Evolutionary conservation across 2,797 vertebrate species (phyloP).

Genomic region (Coregonus ussuriensis): DNA sequence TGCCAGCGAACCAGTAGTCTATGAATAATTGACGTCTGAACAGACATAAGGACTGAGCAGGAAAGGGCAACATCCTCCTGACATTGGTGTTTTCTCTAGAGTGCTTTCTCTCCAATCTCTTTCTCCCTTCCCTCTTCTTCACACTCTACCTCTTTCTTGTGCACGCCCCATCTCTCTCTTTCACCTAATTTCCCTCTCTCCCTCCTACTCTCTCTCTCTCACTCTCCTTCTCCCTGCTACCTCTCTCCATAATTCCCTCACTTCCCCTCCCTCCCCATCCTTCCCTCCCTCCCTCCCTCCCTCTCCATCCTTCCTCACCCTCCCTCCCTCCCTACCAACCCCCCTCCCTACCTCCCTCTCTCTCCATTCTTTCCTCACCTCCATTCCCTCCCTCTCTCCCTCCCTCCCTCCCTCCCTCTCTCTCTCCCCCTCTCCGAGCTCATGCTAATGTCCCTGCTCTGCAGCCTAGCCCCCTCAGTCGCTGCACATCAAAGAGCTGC

Average conservation of each 20-base stretch:
- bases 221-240: too few species aligned
- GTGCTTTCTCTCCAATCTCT: background rate
- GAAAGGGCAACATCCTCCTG: constrained; percentile 17
- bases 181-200: too few species aligned
- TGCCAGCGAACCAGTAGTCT: constrained; percentile 18
- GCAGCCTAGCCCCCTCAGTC: constrained; percentile 47
- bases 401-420: constrained; percentile 18
- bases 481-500: constrained; percentile 63
- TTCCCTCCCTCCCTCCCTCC: background rate
- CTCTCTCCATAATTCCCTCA: too few species aligned
- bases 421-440: constrained; percentile 28
- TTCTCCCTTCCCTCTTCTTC: constrained; percentile 21
- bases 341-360: background rate
- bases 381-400: background rate
- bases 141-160: background rate
- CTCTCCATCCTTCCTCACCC: too few species aligned
- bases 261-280: background rate
- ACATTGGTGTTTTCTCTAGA: background rate
- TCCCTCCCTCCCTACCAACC: background rate
- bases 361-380: background rate
- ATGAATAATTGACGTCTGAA: constrained; percentile 51
- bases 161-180: too few species aligned
- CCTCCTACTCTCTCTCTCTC: too few species aligned
- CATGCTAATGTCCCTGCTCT: constrained; percentile 37
- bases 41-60: constrained; percentile 32